Percentiles rank a stretch among this genome's conserved stretches.
phyloP scores from a whole-genome alignment of 1,140 invertebrate species.

The Drosophila athabasca region DNA sequence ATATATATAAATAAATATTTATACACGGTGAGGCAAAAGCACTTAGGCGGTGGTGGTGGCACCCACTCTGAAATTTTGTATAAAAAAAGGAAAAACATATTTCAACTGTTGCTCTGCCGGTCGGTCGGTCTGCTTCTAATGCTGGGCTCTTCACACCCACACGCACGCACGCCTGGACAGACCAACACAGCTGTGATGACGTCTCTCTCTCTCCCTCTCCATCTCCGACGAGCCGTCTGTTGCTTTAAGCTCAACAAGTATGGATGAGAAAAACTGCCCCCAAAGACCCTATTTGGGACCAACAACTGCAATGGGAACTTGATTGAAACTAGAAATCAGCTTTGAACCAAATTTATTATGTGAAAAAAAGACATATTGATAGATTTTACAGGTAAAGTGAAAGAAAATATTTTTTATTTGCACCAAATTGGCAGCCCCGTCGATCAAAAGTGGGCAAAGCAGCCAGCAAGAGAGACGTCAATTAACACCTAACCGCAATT shows the following conservation, averaged over 20 bases:
- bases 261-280: constrained; percentile 15
- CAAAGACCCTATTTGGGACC: constrained; percentile 21
- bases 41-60: constrained; percentile 61
- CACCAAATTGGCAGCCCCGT: constrained; percentile 54
- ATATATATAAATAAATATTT: constrained; percentile 67
- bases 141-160: constrained; percentile 32
- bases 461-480: constrained; percentile 61
- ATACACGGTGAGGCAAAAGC: constrained; percentile 65
- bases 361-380: constrained; percentile 35
- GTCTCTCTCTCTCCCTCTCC: constrained; percentile 30
- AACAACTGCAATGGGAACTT: constrained; percentile 28
- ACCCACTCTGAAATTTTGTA: constrained; percentile 61
- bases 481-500: constrained; percentile 72
- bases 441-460: constrained; percentile 45
- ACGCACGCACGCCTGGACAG: constrained; percentile 15
- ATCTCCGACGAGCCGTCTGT: neutral
- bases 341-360: constrained; percentile 19
- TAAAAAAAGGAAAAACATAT: constrained; percentile 56
- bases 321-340: constrained; percentile 19
- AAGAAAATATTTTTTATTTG: constrained; percentile 39
- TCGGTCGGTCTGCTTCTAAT: constrained; percentile 49
- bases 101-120: constrained; percentile 68
- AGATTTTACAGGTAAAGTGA: constrained; percentile 11
- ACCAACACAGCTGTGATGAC: constrained; percentile 27
- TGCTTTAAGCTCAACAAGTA: constrained; percentile 39